Base-by-base conservation (phyloP, 2,888 invertebrate genomes). In the Ectobius pallidus region DNA sequence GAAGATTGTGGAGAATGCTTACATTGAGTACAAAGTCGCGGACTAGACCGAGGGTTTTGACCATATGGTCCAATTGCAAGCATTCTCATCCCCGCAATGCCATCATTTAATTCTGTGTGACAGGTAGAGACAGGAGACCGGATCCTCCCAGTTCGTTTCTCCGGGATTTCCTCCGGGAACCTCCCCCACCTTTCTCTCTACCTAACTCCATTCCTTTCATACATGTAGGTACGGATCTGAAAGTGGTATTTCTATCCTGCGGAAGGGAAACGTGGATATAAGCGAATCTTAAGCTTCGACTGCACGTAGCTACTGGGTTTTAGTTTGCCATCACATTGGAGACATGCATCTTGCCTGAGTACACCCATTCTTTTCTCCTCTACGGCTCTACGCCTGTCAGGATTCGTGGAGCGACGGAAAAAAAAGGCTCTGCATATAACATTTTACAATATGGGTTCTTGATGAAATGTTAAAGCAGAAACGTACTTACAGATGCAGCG, bases 71-170 rank as follows among this genome's bases (percentile, higher is more conserved):
- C 69, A 32, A 44, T 55, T 22, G 3, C 30, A 55, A 34, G 39
- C 44, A 20, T 20, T 30, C 58, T 30, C 62, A 20, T 32, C 25
- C 42, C 16, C 32, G 1, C 61, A 49, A 7, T 46, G 61, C 74
- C 72, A 75, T 75, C 75, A 74, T 74, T 75, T 75, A 74, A 75
- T 75, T 75, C 75, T 69, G 72, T 70, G 62, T 75, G 75, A 75
- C 75, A 75, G 74, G 75, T 75, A 72, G 71, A 72, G 70, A 71
- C 73, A 75, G 70, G 58, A 39, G 30, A 49, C 68, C 63, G 32
- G 39, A 52, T 69, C 69, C 46, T 39, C 39, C 63, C 65, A 55
- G 32, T 72, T 72, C 68, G 58, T 74, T 74, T 74, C 74, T 73
- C 27, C 73, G 69, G 75, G 73, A 74, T 74, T 74, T 75, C 74